Base-by-base conservation (phyloP, 2,888 invertebrate genomes). In the Lobophora halterata region DNA sequence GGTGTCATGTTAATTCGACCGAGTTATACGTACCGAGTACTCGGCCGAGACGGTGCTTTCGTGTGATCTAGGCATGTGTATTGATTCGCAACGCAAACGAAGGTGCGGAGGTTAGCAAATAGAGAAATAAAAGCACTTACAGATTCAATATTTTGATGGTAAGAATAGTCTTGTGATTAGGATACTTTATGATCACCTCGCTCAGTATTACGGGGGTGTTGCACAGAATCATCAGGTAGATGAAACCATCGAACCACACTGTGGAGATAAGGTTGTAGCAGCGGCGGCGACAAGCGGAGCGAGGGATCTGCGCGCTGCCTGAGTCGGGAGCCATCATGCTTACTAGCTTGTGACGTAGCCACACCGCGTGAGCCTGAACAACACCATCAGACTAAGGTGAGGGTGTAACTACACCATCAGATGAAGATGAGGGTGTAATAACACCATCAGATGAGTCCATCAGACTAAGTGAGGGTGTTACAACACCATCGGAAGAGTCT, bases 171-270 rank as follows among this genome's bases (percentile, higher is more conserved):
- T 38, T 5, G 0, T 7, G 11, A 0, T 58, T 3, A 0, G 82
- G 79, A 0, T 56, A 18, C 11, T 58, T 64, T 19, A 82, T 16
- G 0, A 64, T 51, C 18, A 86, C 85, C 46, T 86, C 86, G 39
- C 72, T 74, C 9, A 86, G 45, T 42, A 86, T 83, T 0, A 86
- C 81, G 0, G 86, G 86, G 0, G 83, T 86, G 47, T 86, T 86
- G 41, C 72, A 74, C 5, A 86, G 52, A 25, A 86, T 86, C 63
- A 75, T 69, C 5, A 79, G 5, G 51, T 86, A 86, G 4, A 86
- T 83, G 52, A 80, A 76, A 0, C 63, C 54, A 45, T 89, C 88
- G 63, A 90, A 80, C 81, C 82, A 87, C 0, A 75, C 41, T 41
- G 65, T 79, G 6, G 68, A 70, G 2, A 80, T 68, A 0, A 88